Evolutionary conservation across 2,888 invertebrate genomes (phyloP).

Genomic region (Amorpha juglandis): DNA sequence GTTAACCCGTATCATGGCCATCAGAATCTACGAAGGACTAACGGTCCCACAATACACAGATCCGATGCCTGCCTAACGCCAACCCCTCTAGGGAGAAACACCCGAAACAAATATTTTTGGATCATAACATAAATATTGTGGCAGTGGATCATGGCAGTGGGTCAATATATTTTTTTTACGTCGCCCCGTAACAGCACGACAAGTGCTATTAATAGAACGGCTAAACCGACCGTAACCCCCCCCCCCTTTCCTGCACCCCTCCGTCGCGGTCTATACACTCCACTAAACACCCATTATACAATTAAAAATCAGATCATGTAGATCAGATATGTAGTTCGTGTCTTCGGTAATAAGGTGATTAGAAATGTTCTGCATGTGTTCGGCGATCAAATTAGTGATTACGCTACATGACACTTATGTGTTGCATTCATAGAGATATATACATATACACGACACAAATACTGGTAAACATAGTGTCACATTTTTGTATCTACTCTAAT

Average conservation of each 20-base stretch:
- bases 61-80: too few species aligned
- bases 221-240: not conserved
- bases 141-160: too few species aligned
- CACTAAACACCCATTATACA: constrained; percentile 31
- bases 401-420: not conserved
- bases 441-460: too few species aligned
- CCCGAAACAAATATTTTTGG: too few species aligned
- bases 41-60: too few species aligned
- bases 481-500: too few species aligned
- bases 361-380: constrained; percentile 2
- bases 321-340: constrained; percentile 3
- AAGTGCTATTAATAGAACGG: constrained; percentile 5
- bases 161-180: too few species aligned
- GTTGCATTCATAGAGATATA: not conserved
- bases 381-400: constrained; percentile 11
- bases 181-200: not conserved
- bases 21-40: too few species aligned
- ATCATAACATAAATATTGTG: too few species aligned
- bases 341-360: constrained; percentile 1
- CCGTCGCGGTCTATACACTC: not conserved
- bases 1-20: too few species aligned
- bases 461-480: too few species aligned
- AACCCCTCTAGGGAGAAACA: too few species aligned
- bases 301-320: constrained; percentile 31
- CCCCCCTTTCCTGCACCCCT: not conserved